Conservation (phyloP, 92 coral and sea anemone species). For the Parazoanthus atlanticus region DNA sequence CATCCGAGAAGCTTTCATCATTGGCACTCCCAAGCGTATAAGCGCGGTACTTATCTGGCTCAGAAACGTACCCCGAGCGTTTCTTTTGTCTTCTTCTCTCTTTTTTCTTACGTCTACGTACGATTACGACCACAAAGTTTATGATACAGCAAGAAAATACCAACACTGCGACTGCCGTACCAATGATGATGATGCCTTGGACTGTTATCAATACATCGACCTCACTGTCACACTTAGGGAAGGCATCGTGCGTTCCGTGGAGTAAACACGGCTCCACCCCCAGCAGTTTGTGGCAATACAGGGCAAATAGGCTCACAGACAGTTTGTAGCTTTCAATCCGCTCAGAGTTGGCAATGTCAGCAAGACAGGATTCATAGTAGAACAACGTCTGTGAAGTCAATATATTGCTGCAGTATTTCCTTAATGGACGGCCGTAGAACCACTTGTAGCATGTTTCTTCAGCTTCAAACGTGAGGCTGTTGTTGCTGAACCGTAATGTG, state of each 20-base stretch:
- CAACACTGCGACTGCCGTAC: slow-evolving; percentile 15
- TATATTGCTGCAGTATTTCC: slow-evolving; percentile 56
- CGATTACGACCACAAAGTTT: background rate
- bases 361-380: slow-evolving; percentile 70
- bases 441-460: slow-evolving; percentile 51
- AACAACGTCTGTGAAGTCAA: slow-evolving; percentile 63
- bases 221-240: slow-evolving; percentile 15
- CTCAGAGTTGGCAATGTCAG: slow-evolving; percentile 53
- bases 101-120: slow-evolving; percentile 14
- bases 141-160: slow-evolving; percentile 5
- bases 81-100: background rate
- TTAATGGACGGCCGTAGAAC: slow-evolving; percentile 66
- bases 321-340: slow-evolving; percentile 35
- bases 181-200: slow-evolving; percentile 9
- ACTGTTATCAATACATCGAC: background rate
- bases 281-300: slow-evolving; percentile 54
- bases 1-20: background rate
- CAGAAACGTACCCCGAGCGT: slow-evolving; percentile 3
- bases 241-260: slow-evolving; percentile 54
- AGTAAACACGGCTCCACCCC: slow-evolving; percentile 48
- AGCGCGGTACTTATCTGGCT: background rate
- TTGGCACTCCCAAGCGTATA: background rate
- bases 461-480: slow-evolving; percentile 38
- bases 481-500: slow-evolving; percentile 49
- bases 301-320: slow-evolving; percentile 57